These are phyloP conservation scores for Phyllotreta striolata DNA, from an alignment of 2,888 invertebrate species.

Conservation along the genomic window DNA sequence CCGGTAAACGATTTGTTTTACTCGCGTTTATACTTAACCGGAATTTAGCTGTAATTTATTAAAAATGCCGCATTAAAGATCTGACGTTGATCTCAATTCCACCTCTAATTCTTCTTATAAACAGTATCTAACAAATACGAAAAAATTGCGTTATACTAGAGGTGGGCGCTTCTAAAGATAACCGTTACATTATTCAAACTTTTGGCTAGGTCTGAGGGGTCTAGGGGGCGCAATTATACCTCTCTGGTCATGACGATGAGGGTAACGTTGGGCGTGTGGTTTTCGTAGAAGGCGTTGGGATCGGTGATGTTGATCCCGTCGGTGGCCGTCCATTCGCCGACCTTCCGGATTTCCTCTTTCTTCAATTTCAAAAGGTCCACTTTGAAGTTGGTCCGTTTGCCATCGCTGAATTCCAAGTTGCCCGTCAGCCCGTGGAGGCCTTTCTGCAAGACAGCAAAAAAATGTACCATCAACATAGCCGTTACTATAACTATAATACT, in stretches of 20 bases:
- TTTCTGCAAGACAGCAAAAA: conserved; percentile 67
- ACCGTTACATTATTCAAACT: too few relatives aligned
- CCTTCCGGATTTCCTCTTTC: conserved; percentile 79
- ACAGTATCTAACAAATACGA: too few relatives aligned
- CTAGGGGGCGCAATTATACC: conserved; percentile 64
- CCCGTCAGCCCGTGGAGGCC: conserved; percentile 89
- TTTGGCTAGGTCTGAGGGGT: background rate
- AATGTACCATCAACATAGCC: background rate
- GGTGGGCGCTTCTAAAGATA: too few relatives aligned
- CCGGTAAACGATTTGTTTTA: too few relatives aligned
- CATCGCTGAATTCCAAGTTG: conserved; percentile 84
- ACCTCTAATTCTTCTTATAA: too few relatives aligned
- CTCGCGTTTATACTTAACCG: too few relatives aligned
- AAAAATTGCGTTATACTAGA: too few relatives aligned
- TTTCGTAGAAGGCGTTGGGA: conserved; percentile 84
- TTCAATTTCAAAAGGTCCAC: conserved; percentile 85
- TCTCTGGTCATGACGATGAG: conserved; percentile 89
- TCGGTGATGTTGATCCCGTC: conserved; percentile 84
- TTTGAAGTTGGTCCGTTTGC: conserved; percentile 82
- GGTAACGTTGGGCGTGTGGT: conserved; percentile 84
- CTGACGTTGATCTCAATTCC: too few relatives aligned
- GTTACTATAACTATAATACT: too few relatives aligned
- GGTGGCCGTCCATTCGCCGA: conserved; percentile 82
- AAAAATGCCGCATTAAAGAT: too few relatives aligned
- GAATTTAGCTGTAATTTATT: too few relatives aligned